These are phyloP conservation scores for Chelidonichthys spinosus DNA, from an alignment of 2,797 vertebrate genomes.

Conservation along the genomic window DNA sequence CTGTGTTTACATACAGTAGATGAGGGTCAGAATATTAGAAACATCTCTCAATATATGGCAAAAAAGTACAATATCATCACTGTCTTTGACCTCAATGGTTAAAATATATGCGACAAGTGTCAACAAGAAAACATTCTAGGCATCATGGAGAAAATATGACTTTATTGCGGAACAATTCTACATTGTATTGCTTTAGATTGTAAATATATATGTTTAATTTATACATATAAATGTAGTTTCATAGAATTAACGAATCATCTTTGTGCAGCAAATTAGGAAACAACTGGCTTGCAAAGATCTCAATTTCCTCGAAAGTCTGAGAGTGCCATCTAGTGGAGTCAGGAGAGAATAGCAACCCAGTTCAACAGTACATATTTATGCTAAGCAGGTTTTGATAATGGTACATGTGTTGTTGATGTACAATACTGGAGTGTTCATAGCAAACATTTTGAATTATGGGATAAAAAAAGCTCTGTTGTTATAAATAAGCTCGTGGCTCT, in stretches of 20 bases:
- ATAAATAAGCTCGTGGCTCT: constrained; percentile 10
- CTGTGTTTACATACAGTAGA: neutral
- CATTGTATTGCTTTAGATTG: neutral
- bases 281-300: neutral
- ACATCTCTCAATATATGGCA: neutral
- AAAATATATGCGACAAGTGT: neutral
- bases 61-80: neutral
- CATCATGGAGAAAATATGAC: neutral
- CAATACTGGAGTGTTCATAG: neutral
- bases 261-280: constrained; percentile 7
- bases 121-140: neutral
- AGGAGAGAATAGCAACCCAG: constrained; percentile 34
- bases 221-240: too few species aligned
- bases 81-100: neutral
- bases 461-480: neutral
- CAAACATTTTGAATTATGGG: neutral
- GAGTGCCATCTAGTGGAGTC: constrained; percentile 64
- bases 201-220: neutral
- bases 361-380: neutral
- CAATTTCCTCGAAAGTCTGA: constrained; percentile 32
- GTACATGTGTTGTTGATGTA: too few species aligned
- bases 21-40: neutral
- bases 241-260: neutral
- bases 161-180: neutral
- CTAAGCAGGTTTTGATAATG: neutral